These are phyloP conservation scores for Cosmorhoe ocellata DNA, from an alignment of 2,888 invertebrate genomes.

Conservation along the genomic window DNA sequence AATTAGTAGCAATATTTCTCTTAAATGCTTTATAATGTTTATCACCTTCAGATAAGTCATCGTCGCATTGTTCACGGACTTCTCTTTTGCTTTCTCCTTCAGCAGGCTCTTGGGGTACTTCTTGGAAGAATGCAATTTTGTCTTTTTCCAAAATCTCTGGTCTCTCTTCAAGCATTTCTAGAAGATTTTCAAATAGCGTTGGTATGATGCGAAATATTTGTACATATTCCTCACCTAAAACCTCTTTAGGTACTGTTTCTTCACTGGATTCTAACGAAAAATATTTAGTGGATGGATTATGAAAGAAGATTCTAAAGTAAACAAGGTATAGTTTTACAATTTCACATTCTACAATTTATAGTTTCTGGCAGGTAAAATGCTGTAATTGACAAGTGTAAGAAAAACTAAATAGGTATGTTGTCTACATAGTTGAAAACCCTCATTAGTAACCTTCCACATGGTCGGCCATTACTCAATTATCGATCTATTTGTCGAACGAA, in stretches of 20 bases:
- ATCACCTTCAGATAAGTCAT: slow-evolving; percentile 9
- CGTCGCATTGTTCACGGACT: slow-evolving; percentile 8
- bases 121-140: slow-evolving; percentile 43
- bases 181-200: slow-evolving; percentile 53
- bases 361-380: too few species aligned
- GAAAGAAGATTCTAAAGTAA: too few species aligned
- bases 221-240: slow-evolving; percentile 41
- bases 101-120: not conserved
- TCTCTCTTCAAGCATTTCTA: slow-evolving; percentile 48
- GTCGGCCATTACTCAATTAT: slow-evolving; percentile 7
- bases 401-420: too few species aligned
- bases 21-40: not conserved
- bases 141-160: slow-evolving; percentile 58
- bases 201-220: slow-evolving; percentile 56
- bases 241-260: slow-evolving; percentile 3
- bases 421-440: too few species aligned
- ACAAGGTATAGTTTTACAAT: too few species aligned
- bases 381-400: too few species aligned
- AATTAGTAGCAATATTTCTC: not conserved
- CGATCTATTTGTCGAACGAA: slow-evolving; percentile 12
- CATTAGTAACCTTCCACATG: not conserved
- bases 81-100: slow-evolving; percentile 13
- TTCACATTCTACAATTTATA: too few species aligned
- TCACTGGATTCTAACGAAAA: slow-evolving; percentile 31
- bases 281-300: too few species aligned